phyloP scores from a whole-genome alignment of 2,797 vertebrate species.

The Acridotheres tristis region DNA sequence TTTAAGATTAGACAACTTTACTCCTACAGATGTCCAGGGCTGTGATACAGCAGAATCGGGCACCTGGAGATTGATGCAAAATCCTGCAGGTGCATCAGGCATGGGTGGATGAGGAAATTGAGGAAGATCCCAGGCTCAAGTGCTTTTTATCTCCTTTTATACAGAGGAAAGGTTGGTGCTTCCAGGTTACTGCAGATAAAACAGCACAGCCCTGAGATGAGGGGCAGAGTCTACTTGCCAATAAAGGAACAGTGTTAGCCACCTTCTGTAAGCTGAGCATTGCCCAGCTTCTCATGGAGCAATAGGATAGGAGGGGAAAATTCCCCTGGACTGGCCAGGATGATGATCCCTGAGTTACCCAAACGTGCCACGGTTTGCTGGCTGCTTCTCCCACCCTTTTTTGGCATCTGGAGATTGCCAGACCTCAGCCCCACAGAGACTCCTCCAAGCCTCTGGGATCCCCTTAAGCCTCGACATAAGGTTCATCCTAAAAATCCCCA shows the following conservation, averaged over 20 bases:
- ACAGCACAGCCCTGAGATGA: background rate
- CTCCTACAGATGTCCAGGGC: background rate
- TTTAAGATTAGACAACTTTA: background rate
- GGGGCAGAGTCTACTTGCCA: background rate
- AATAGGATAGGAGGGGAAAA: background rate
- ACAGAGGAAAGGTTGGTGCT: background rate
- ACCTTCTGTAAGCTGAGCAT: background rate
- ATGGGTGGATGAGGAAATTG: background rate
- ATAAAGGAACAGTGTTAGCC: background rate
- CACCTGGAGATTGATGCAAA: background rate
- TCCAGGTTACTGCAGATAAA: background rate
- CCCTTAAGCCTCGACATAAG: background rate
- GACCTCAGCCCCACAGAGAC: fast-evolving
- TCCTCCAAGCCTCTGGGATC: background rate
- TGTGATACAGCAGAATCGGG: background rate
- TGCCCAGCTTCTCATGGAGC: background rate
- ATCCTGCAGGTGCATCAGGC: background rate
- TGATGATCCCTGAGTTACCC: background rate
- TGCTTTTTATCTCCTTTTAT: background rate
- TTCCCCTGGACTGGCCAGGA: background rate
- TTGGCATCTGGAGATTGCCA: background rate
- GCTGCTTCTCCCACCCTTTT: background rate
- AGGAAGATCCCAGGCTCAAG: background rate
- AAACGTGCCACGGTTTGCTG: background rate
- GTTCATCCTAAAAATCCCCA: background rate